Conservation (phyloP, 2,113 vertebrate genomes). For the Herpailurus yagouaroundi region DNA sequence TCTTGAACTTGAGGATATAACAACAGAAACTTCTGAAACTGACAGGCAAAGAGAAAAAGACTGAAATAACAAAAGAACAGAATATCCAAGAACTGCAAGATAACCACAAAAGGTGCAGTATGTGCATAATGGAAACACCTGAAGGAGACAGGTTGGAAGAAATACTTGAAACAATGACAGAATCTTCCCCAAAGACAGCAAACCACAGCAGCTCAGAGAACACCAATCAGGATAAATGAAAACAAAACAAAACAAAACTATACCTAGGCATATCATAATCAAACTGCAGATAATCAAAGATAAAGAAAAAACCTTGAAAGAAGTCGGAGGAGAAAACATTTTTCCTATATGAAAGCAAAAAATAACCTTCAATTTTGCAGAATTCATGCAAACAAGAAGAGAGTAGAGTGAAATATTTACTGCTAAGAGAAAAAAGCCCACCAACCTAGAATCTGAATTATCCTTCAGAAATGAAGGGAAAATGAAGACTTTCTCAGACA, state of each 20-base stretch:
- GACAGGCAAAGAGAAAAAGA: background rate
- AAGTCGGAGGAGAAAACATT: too few relatives aligned
- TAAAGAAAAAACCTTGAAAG: too few relatives aligned
- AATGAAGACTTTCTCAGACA: too few relatives aligned
- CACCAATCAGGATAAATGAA: background rate
- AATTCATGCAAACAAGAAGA: too few relatives aligned
- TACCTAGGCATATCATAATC: too few relatives aligned
- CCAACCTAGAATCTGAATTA: too few relatives aligned
- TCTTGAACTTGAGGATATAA: background rate
- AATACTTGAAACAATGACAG: background rate
- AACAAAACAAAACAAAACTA: background rate
- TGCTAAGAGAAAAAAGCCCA: too few relatives aligned
- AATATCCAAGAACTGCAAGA: background rate
- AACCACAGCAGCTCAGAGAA: background rate
- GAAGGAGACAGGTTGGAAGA: background rate
- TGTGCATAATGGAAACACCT: background rate
- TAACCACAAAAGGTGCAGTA: background rate
- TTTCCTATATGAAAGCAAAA: too few relatives aligned
- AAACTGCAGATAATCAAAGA: background rate
- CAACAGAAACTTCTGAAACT: background rate
- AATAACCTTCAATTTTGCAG: too few relatives aligned
- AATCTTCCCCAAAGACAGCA: background rate
- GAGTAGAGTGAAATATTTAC: too few relatives aligned
- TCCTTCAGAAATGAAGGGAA: too few relatives aligned
- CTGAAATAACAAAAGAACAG: background rate